These are phyloP conservation scores for Halichoeres trimaculatus DNA, from an alignment of 2,113 vertebrate species.

Conservation along the genomic window DNA sequence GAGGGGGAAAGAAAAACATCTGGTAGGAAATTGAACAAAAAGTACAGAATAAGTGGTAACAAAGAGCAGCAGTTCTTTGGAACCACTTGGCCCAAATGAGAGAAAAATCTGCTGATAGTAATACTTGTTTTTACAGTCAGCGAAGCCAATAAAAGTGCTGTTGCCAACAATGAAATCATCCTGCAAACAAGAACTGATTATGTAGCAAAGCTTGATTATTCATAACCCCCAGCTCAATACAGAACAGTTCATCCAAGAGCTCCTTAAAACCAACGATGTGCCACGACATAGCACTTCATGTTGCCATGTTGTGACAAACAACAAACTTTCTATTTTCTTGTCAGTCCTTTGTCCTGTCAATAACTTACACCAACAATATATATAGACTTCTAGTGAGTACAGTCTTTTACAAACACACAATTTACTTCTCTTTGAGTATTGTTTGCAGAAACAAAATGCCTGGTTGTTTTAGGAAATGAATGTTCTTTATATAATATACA, in stretches of 20 bases:
- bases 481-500: background rate
- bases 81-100: background rate
- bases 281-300: background rate
- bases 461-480: background rate
- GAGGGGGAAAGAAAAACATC: conserved; percentile 24
- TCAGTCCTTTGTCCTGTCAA: background rate
- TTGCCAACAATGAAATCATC: background rate
- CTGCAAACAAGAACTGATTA: background rate
- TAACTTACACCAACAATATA: background rate
- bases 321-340: background rate
- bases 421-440: background rate
- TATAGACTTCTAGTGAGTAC: background rate
- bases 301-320: background rate
- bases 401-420: background rate
- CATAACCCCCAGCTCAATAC: background rate
- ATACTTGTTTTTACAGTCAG: background rate
- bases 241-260: background rate
- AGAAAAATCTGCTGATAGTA: background rate
- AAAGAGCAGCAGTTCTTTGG: background rate
- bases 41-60: conserved; percentile 1
- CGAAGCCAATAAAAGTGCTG: background rate
- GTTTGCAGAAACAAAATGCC: background rate
- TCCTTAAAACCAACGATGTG: background rate
- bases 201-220: background rate
- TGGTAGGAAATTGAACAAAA: conserved; percentile 24